phyloP scores from a whole-genome alignment of 2,113 vertebrate species.

The Brachypodius melanocephalos region DNA sequence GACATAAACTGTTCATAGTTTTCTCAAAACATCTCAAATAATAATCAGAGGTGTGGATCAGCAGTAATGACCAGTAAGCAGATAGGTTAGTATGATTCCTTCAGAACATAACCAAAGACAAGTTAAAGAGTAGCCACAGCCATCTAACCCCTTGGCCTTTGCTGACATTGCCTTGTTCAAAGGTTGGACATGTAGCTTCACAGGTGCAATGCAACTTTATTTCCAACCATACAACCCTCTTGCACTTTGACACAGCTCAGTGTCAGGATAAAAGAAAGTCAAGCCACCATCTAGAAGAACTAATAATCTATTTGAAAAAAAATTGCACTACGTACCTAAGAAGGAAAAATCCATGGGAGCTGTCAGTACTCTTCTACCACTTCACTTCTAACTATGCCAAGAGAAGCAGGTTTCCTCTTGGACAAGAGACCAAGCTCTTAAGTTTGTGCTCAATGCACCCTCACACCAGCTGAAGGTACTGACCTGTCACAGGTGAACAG shows the following conservation, averaged over 20 bases:
- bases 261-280: background rate
- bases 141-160: background rate
- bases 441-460: background rate
- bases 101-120: background rate
- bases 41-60: background rate
- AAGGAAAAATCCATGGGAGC: background rate
- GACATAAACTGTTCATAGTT: background rate
- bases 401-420: background rate
- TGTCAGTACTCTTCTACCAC: background rate
- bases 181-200: background rate
- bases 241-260: background rate
- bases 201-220: background rate
- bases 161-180: background rate
- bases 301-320: background rate
- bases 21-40: background rate
- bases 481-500: background rate
- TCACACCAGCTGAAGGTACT: background rate
- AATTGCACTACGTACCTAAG: fast-evolving
- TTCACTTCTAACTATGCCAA: background rate
- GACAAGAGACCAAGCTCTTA: background rate
- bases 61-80: background rate
- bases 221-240: background rate
- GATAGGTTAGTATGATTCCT: background rate
- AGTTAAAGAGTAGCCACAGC: conserved; percentile 30
- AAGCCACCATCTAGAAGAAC: background rate